These are phyloP conservation scores for Aratinga solstitialis DNA, from an alignment of 2,797 vertebrate species.

Conservation along the genomic window DNA sequence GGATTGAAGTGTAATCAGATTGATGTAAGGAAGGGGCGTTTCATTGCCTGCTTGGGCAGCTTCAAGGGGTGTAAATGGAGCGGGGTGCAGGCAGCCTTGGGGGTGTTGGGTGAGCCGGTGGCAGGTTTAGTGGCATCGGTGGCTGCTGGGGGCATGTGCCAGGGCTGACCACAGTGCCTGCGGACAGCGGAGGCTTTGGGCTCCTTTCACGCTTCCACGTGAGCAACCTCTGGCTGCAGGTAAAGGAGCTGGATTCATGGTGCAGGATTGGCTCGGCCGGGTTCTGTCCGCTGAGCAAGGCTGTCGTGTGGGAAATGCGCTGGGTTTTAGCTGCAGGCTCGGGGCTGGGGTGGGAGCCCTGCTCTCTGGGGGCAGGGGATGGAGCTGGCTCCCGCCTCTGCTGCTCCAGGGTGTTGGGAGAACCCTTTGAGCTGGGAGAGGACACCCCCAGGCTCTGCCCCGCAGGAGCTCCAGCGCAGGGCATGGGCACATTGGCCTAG, in stretches of 20 bases:
- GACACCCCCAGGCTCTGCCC: neutral
- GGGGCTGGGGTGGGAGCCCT: neutral
- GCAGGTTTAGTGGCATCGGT: neutral
- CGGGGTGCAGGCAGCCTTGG: rapidly evolving
- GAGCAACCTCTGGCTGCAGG: neutral
- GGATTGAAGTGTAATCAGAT: neutral
- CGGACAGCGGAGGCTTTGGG: neutral
- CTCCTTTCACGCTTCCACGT: neutral
- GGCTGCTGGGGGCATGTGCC: neutral
- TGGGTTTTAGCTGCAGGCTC: neutral
- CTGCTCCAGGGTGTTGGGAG: neutral
- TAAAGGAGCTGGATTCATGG: neutral
- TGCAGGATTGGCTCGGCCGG: neutral
- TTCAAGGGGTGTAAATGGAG: neutral
- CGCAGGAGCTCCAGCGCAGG: rapidly evolving
- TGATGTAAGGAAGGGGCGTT: neutral
- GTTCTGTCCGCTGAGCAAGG: neutral
- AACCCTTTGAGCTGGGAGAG: neutral
- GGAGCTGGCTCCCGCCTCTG: neutral
- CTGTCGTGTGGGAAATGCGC: rapidly evolving
- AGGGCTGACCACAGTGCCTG: neutral
- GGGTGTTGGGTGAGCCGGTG: neutral
- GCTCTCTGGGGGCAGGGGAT: neutral
- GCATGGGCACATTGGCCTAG: neutral
- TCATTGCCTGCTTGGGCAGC: neutral